Evolutionary conservation across 2,113 vertebrate species (phyloP).

Genomic region (Accipiter cooperii): DNA sequence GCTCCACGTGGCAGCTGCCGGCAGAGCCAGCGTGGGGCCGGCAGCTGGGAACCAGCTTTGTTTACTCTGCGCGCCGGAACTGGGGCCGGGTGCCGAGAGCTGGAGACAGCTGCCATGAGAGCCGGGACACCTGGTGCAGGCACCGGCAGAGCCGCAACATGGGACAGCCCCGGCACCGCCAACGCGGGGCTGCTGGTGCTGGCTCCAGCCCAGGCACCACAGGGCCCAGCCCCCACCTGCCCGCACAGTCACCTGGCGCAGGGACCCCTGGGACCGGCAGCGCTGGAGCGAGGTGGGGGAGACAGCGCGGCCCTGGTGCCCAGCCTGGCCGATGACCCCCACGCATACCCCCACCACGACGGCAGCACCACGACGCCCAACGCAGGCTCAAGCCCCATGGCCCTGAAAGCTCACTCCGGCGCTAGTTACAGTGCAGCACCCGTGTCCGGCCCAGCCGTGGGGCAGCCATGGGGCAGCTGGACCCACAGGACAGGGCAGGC

Average conservation of each 20-base stretch:
- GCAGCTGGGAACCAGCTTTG: not conserved
- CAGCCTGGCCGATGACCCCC: not conserved
- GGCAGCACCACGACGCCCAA: not conserved
- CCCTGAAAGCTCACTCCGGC: fast-evolving
- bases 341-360: not conserved
- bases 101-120: not conserved
- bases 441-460: not conserved
- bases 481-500: not conserved
- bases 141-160: fast-evolving
- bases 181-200: fast-evolving
- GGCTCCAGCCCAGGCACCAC: not conserved
- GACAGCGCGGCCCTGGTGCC: not conserved
- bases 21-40: not conserved
- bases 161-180: not conserved
- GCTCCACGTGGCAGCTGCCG: not conserved
- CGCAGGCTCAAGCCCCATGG: not conserved
- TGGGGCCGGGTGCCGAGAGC: not conserved
- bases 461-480: not conserved
- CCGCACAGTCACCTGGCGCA: not conserved
- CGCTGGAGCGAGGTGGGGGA: not conserved
- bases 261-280: too few species aligned
- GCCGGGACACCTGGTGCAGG: not conserved
- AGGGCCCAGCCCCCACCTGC: not conserved
- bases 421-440: not conserved
- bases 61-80: not conserved